phyloP scores from a whole-genome alignment of 1,140 invertebrate species.

The Wiebesia pumilae region DNA sequence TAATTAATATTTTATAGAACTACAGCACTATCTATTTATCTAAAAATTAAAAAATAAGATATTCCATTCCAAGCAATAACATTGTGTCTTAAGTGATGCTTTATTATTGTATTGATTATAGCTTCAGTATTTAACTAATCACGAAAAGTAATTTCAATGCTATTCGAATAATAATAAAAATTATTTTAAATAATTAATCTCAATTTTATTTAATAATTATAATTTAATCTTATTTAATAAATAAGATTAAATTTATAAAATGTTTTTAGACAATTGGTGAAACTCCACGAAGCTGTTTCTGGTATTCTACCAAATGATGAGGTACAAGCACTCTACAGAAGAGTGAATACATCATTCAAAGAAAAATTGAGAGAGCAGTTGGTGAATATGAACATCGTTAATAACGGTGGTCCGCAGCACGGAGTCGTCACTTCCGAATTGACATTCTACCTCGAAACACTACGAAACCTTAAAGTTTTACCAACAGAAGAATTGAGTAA shows the following conservation, averaged over 20 bases:
- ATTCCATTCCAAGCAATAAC: too few relatives aligned
- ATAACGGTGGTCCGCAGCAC: conserved; percentile 96
- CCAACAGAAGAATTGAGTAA: conserved; percentile 83
- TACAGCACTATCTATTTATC: too few relatives aligned
- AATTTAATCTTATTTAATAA: too few relatives aligned
- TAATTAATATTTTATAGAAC: too few relatives aligned
- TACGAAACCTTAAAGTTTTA: conserved; percentile 89
- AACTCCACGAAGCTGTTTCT: conserved; percentile 93
- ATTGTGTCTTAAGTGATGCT: too few relatives aligned
- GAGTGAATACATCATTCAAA: conserved; percentile 92
- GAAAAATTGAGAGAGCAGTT: conserved; percentile 89
- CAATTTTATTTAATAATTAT: too few relatives aligned
- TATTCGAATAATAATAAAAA: too few relatives aligned
- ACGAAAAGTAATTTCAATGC: too few relatives aligned
- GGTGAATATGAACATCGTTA: conserved; percentile 89
- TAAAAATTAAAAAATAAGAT: too few relatives aligned
- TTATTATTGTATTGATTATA: too few relatives aligned
- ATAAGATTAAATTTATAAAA: conserved; percentile 36
- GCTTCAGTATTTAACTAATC: too few relatives aligned
- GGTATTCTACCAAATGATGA: conserved; percentile 85
- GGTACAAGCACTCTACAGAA: conserved; percentile 85
- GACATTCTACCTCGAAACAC: conserved; percentile 95
- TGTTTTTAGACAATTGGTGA: conserved; percentile 86
- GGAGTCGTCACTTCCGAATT: conserved; percentile 96
- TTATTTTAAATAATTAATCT: too few relatives aligned